Evolutionary conservation across 2,113 vertebrate species (phyloP).

Genomic region (Leiothrix lutea): DNA sequence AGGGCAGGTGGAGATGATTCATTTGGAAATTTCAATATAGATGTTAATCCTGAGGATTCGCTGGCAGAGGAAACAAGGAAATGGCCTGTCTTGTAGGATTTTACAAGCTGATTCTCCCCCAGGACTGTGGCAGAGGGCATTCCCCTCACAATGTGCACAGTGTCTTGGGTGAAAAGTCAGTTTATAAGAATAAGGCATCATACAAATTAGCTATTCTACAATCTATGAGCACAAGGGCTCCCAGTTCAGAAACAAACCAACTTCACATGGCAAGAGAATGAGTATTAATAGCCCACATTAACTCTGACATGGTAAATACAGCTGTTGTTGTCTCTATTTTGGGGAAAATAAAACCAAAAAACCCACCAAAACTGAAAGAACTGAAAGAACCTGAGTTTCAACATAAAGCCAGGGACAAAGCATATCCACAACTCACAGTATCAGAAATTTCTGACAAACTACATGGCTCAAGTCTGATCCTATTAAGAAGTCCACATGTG

Average conservation of each 20-base stretch:
- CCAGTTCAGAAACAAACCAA: not conserved
- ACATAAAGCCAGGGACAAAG: not conserved
- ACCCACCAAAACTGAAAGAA: not conserved
- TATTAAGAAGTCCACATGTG: not conserved
- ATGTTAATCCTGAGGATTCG: not conserved
- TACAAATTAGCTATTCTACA: not conserved
- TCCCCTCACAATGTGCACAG: not conserved
- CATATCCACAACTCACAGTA: not conserved
- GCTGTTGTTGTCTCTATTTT: not conserved
- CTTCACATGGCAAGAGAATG: not conserved
- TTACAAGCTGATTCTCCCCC: not conserved
- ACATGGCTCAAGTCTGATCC: not conserved
- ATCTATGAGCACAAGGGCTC: not conserved
- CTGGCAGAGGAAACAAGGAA: not conserved
- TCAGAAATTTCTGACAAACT: not conserved
- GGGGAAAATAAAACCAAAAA: fast-evolving
- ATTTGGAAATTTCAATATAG: not conserved
- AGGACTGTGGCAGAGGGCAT: not conserved
- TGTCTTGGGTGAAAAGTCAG: constrained; percentile 10
- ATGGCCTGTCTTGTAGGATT: not conserved
- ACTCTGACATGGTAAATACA: not conserved
- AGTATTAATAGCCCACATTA: constrained; percentile 1
- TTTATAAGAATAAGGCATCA: not conserved
- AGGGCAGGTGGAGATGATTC: constrained; percentile 23
- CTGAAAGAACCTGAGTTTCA: not conserved